Base-by-base conservation (phyloP, 2,797 vertebrate genomes). In the Cossypha heuglini region DNA sequence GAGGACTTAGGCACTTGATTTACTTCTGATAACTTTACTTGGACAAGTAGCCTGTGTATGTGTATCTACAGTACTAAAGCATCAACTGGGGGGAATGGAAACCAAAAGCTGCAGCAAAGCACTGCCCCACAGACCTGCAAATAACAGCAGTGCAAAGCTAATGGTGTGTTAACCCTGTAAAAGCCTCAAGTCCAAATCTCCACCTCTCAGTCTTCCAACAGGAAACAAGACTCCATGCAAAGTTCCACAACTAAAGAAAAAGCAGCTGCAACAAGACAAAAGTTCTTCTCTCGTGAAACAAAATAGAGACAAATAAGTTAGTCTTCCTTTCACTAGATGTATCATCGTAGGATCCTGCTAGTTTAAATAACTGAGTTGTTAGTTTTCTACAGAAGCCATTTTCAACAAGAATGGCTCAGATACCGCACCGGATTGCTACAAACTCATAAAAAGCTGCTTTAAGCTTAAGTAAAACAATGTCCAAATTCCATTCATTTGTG, bases 371-470 rank as follows among this genome's bases (percentile, higher is more conserved):
- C 97, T 96, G 97, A 98, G 97, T 98, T 97, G 97, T 98, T 97
- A 97, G 96, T 97, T 97, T 97, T 97, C 97, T 97, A 97, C 92
- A 97, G 97, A 97, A 97, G 98, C 98, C 98, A 98, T 98, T 97
- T 97, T 97, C 96, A 97, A 97, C 96, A 97, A 97, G 97, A 98
- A 98, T 97, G 97, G 97, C 98, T 97, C 97, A 97, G 97, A 97
- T 97, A 97, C 97, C 96, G 97, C 98, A 98, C 98, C 96, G 91
- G 98, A 98, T 97, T 97, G 97, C 98, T 98, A 98, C 97, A 97
- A 98, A 98, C 98, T 98, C 97, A 97, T 97, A 98, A 98, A 98
- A 98, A 98, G 97, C 98, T 98, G 97, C 98, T 97, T 98, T 97
- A 98, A 98, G 97, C 97, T 98, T 98, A 98, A 98, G 97, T 98